Evolutionary conservation across 1,140 invertebrate genomes (phyloP).

Genomic region (Drosophila paulistorum): DNA sequence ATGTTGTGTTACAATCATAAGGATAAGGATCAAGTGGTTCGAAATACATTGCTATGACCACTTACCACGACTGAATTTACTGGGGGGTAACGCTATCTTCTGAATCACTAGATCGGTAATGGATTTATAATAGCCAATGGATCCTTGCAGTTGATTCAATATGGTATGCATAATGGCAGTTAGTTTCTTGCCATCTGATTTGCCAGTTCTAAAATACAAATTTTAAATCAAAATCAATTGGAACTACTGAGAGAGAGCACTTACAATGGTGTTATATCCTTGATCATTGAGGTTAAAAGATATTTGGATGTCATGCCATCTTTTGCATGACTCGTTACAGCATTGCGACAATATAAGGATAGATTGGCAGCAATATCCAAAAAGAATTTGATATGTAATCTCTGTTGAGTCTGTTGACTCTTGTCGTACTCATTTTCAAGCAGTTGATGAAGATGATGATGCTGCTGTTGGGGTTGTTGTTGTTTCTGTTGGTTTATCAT

Average conservation of each 20-base stretch:
- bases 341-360: constrained; percentile 87
- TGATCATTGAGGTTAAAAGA: constrained; percentile 71
- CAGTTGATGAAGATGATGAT: neutral
- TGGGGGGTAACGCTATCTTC: constrained; percentile 65
- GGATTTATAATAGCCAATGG: constrained; percentile 84
- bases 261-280: constrained; percentile 63
- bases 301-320: constrained; percentile 84
- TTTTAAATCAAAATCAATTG: neutral
- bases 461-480: constrained; percentile 31
- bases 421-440: constrained; percentile 31
- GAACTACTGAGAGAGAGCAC: constrained; percentile 11
- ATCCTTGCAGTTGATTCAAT: constrained; percentile 84
- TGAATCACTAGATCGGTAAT: constrained; percentile 71
- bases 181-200: constrained; percentile 61
- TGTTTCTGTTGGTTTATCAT: constrained; percentile 50
- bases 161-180: constrained; percentile 83
- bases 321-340: constrained; percentile 84
- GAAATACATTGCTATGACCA: too few species aligned
- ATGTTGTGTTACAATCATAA: too few species aligned
- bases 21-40: too few species aligned
- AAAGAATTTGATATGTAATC: constrained; percentile 62
- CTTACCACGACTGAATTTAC: constrained; percentile 57
- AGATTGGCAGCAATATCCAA: constrained; percentile 88
- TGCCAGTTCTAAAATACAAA: constrained; percentile 79
- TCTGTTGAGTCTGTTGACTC: constrained; percentile 34